phyloP scores from a whole-genome alignment of 2,113 vertebrate species.

The Nothoprocta perdicaria region DNA sequence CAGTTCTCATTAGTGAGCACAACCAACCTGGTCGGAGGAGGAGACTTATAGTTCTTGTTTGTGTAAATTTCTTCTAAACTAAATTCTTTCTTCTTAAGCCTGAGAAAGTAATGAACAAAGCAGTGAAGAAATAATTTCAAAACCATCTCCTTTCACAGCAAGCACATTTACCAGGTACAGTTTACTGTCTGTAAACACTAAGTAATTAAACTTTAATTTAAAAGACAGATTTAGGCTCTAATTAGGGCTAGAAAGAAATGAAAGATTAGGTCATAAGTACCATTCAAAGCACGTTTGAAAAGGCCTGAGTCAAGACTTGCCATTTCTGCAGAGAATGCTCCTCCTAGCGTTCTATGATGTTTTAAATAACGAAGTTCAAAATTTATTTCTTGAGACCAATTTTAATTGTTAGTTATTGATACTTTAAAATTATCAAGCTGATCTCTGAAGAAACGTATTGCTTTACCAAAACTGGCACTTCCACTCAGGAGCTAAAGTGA shows the following conservation, averaged over 20 bases:
- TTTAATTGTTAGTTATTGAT: not conserved
- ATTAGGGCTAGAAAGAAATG: not conserved
- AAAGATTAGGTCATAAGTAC: not conserved
- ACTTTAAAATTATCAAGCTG: not conserved
- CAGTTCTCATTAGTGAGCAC: not conserved
- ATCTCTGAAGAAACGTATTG: not conserved
- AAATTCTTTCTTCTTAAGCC: conserved; percentile 96
- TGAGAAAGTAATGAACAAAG: conserved; percentile 69
- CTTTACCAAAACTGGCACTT: not conserved
- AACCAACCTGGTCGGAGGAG: conserved; percentile 88
- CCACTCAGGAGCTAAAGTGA: not conserved
- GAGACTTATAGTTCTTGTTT: conserved; percentile 95
- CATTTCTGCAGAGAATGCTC: not conserved
- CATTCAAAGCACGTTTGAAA: not conserved
- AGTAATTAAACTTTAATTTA: not conserved
- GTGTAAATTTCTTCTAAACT: conserved; percentile 98
- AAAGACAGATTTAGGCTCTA: not conserved
- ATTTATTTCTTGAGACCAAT: not conserved
- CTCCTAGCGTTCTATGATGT: not conserved
- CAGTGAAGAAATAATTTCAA: not conserved
- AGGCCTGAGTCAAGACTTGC: not conserved
- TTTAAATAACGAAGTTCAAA: not conserved
- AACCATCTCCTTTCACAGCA: not conserved
- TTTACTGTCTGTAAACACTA: not conserved
- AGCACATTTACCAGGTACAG: not conserved